Base-by-base conservation (phyloP, 2,113 vertebrate species). In the Centrocercus urophasianus region DNA sequence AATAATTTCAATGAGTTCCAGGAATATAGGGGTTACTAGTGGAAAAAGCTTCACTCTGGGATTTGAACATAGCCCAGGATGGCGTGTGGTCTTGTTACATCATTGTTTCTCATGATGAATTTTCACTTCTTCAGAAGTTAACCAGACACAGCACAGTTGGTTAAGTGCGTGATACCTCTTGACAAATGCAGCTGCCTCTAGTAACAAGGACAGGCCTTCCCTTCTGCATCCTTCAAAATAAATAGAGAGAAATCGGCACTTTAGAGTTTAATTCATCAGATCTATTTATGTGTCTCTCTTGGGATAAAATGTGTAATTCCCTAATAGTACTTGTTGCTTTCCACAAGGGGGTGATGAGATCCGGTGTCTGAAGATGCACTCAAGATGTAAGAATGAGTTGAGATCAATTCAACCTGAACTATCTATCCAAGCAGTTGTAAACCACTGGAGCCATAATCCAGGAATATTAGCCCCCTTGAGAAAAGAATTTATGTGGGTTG, bases 51-150 rank as follows among this genome's bases (percentile, higher is more conserved):
- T 81, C 66, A 28, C 10, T 78, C 34, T 89, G 32, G 32, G 72
- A 69, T 82, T 74, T 75, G 21, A 94, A 54, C 38, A 86, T n/a
- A 60, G 84, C 57, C 52, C 47, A 75, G 50, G 4, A 50, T 34
- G 76, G 14, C 47, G 22, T 1, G 0, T 50, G 47, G 52, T 21
- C 56, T 77, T 10, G 1, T 56, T 57, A 19, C 56, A 57, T 19
- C 30, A 32, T 32, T 57, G 30, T n/a, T 92, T 86, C 65, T 71
- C n/a, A 40, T 1, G 6, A 80, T 36, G 56, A 74, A 28, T 77
- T 94, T 86, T 88, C 6, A 38, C 45, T 92, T 74, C 61, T 74
- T 93, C 61, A 60, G 83, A 81, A 38, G 34, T 91, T 77, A 75
- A 70, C 20, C 42, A 88, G 74, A 77, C 7, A 50, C 5, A 12